These are phyloP conservation scores for Dicaeum eximium DNA, from an alignment of 2,113 vertebrate genomes.

Conservation along the genomic window DNA sequence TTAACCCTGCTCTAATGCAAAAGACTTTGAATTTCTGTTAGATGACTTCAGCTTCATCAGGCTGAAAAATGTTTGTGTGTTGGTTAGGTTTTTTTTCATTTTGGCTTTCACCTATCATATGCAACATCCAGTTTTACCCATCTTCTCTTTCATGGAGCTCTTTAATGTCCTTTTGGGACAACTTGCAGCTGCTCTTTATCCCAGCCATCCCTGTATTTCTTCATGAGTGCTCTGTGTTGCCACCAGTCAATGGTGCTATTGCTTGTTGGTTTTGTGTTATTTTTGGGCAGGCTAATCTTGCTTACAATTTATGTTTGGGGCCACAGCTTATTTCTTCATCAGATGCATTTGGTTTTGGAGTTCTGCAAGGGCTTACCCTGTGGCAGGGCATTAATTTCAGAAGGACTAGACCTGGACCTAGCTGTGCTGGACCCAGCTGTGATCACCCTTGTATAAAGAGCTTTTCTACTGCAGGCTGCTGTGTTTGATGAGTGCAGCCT, in stretches of 20 bases:
- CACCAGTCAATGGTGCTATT: neutral
- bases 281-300: neutral
- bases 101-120: neutral
- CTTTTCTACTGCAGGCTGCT: neutral
- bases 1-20: neutral
- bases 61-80: neutral
- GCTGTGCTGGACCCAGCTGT: neutral
- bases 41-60: neutral
- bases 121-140: neutral
- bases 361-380: neutral
- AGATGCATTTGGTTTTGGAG: neutral
- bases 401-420: no score
- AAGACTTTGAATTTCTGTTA: neutral
- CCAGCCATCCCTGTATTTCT: neutral
- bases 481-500: neutral
- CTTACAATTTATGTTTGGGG: neutral
- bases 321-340: neutral
- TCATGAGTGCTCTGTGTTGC: neutral
- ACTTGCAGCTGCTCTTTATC: neutral
- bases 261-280: neutral
- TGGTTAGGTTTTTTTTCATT: neutral
- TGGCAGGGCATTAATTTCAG: neutral
- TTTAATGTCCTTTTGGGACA: neutral
- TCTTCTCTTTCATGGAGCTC: neutral
- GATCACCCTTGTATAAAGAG: neutral